Base-by-base conservation (phyloP, 1,140 invertebrate species). In the Varroa destructor region DNA sequence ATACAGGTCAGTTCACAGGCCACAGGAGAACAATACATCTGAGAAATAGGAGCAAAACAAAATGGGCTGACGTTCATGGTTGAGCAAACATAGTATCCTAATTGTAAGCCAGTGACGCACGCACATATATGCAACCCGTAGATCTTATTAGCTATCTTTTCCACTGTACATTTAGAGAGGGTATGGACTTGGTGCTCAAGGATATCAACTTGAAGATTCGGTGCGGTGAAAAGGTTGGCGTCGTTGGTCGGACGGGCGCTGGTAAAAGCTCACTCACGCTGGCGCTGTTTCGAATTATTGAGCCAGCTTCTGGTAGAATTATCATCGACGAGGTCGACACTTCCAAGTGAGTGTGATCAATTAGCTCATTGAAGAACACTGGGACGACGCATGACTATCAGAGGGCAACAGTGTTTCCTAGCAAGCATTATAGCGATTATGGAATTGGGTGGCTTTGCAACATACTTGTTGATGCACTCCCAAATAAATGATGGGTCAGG, bases 281-380 rank as follows among this genome's bases (percentile, higher is more conserved):
- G 12, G 81, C 80, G 12, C 75, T 84, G 61, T 84, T 84, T 74
- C 78, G 83, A 61, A 78, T 84, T 54, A 79, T 84, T 72, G 83
- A 84, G 74, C 71, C 82, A 0, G 76, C 14, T 36, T 42, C 25
- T 4, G 74, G 74, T 14, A 51, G 36, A 71, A 75, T 75, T 37
- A 4, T 37, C 3, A 75, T 75, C 10, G 74, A 75, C 43, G 75
- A 76, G 72, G 46, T 75, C 78, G 0, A 73, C 79, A 51, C 76
- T 75, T 58, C 87, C 0, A 84, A 84, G 14, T 82, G 98, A 74
- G 93, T 92, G 25, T 25, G 25, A 25, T 25, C 25, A 25, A 25
- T 25, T 25, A 25, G 25, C 25, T 25, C 25, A 25, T 25, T 25
- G 25, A 25, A 25, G 25, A 25, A 25, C 25, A 25, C 25, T 25